These are phyloP conservation scores for Eufriesea mexicana DNA, from an alignment of 1,140 invertebrate species.

Conservation along the genomic window DNA sequence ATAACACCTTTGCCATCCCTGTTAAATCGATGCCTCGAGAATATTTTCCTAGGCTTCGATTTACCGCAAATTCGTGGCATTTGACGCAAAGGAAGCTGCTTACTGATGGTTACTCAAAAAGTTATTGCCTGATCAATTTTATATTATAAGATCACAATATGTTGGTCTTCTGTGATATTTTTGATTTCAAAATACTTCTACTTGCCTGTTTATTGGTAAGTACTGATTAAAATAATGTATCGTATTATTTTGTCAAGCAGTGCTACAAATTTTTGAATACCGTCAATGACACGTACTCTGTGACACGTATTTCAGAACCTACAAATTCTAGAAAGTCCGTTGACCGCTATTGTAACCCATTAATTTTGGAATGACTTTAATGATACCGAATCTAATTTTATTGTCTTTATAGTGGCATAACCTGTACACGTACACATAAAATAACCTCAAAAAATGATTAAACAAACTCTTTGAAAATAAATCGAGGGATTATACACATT, in stretches of 20 bases:
- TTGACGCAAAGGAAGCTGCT: slow-evolving; percentile 70
- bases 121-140: slow-evolving; percentile 67
- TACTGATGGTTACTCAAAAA: slow-evolving; percentile 75
- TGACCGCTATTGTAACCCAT: not conserved
- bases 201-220: slow-evolving; percentile 75
- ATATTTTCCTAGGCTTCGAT: slow-evolving; percentile 52
- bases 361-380: not conserved
- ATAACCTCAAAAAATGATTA: slow-evolving; percentile 55
- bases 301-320: slow-evolving; percentile 45
- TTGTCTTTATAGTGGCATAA: slow-evolving; percentile 51
- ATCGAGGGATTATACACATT: too few species aligned
- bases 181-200: slow-evolving; percentile 66
- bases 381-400: not conserved
- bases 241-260: not conserved
- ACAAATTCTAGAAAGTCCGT: not conserved
- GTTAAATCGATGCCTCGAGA: slow-evolving; percentile 54
- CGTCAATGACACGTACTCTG: slow-evolving; percentile 16
- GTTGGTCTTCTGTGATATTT: slow-evolving; percentile 73
- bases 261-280: slow-evolving; percentile 19
- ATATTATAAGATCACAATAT: slow-evolving; percentile 72
- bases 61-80: slow-evolving; percentile 58
- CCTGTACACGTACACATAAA: slow-evolving; percentile 52
- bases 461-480: not conserved
- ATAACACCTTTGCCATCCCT: not conserved
- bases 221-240: slow-evolving; percentile 14